These are phyloP conservation scores for Elysia chlorotica DNA, from an alignment of 1,140 invertebrate species.

Conservation along the genomic window DNA sequence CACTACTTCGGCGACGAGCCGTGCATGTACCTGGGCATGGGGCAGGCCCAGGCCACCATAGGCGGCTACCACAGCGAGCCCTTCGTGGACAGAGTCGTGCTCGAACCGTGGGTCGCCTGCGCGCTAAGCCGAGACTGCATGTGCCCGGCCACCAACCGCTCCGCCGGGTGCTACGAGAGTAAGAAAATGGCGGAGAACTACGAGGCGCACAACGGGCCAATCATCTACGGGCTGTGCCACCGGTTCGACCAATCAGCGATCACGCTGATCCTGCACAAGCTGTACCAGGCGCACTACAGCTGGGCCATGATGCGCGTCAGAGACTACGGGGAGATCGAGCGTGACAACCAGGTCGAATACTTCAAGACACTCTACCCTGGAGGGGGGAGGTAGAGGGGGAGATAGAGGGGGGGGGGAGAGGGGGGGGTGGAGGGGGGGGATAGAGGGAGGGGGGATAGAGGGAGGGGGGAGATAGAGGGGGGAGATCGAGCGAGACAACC, in stretches of 20 bases:
- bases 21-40: background rate
- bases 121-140: conserved; percentile 3
- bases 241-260: conserved; percentile 18
- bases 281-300: background rate
- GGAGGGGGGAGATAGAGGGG: too few relatives aligned
- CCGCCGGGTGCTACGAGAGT: background rate
- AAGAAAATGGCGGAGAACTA: background rate
- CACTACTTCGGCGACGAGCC: conserved; percentile 21
- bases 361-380: too few relatives aligned
- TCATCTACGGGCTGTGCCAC: conserved; percentile 11
- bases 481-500: too few relatives aligned
- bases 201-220: background rate
- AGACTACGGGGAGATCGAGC: too few relatives aligned
- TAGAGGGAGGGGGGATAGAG: too few relatives aligned
- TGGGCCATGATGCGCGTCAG: conserved; percentile 3
- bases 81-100: conserved; percentile 16
- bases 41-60: background rate
- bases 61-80: conserved; percentile 1
- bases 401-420: too few relatives aligned
- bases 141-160: background rate
- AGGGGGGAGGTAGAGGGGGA: too few relatives aligned
- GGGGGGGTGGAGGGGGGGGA: too few relatives aligned
- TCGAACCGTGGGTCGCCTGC: conserved; percentile 15
- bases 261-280: conserved; percentile 12
- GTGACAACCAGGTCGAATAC: too few relatives aligned